Conservation (phyloP, 2,888 invertebrate species). For the Eupithecia pulchellata region DNA sequence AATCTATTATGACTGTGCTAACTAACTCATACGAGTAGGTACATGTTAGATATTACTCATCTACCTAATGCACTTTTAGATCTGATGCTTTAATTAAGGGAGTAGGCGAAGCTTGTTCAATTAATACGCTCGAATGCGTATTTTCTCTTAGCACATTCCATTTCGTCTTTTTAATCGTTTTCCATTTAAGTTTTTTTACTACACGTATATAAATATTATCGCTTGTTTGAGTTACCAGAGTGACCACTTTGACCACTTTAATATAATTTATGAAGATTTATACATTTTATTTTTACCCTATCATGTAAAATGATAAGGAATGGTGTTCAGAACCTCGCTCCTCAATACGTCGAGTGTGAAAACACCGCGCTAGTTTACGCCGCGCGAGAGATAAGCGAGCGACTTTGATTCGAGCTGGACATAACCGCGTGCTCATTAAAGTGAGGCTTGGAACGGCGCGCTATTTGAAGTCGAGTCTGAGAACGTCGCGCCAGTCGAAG, state of each 20-base stretch:
- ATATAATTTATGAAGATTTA: not conserved
- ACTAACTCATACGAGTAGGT: not conserved
- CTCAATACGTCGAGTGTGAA: too few species aligned
- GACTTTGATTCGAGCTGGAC: too few species aligned
- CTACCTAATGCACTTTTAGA: not conserved
- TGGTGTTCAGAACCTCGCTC: too few species aligned
- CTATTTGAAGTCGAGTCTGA: too few species aligned
- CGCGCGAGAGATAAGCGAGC: too few species aligned
- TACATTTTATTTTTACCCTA: constrained; percentile 5
- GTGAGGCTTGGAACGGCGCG: too few species aligned
- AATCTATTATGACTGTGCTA: not conserved
- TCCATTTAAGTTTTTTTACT: not conserved
- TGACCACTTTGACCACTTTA: not conserved
- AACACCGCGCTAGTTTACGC: too few species aligned
- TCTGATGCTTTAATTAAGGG: not conserved
- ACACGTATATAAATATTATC: not conserved
- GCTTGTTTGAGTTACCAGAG: not conserved
- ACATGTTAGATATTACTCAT: not conserved
- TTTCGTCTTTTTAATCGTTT: not conserved
- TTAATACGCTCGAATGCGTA: too few species aligned
- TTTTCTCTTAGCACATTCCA: not conserved
- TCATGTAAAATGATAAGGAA: constrained; percentile 45
- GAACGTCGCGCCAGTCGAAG: too few species aligned
- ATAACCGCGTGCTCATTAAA: too few species aligned
- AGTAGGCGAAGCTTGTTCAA: not conserved